Evolutionary conservation across 2,797 vertebrate species (phyloP).

Genomic region (Molossus alvarezi): DNA sequence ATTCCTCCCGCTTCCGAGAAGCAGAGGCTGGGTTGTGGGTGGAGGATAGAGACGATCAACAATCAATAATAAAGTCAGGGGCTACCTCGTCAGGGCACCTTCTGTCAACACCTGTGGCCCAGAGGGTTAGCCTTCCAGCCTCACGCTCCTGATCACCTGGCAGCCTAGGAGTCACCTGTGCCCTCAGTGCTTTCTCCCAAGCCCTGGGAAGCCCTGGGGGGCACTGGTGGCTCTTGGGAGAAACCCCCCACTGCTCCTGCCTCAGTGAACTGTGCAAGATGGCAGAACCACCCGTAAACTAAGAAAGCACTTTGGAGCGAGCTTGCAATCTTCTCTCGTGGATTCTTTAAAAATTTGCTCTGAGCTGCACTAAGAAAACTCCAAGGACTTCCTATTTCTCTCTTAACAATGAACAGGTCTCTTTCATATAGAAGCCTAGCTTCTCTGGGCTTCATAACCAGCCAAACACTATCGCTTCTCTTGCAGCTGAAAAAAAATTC

Average conservation of each 20-base stretch:
- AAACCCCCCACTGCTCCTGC: neutral
- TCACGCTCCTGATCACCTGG: conserved; percentile 62
- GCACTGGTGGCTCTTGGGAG: too few relatives aligned
- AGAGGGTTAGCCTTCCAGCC: conserved; percentile 79
- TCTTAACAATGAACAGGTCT: conserved; percentile 85
- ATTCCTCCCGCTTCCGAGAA: conserved; percentile 78
- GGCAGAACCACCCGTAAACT: conserved; percentile 85
- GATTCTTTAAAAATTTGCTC: conserved; percentile 81
- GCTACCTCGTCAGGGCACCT: conserved; percentile 59
- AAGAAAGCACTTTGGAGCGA: conserved; percentile 86
- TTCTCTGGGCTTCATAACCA: conserved; percentile 76
- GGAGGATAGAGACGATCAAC: neutral
- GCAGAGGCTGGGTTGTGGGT: neutral
- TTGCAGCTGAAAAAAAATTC: conserved; percentile 72
- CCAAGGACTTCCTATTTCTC: conserved; percentile 86
- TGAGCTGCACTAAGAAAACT: conserved; percentile 83
- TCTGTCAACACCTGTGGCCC: conserved; percentile 23
- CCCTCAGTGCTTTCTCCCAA: conserved; percentile 80
- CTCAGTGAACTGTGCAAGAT: conserved; percentile 61
- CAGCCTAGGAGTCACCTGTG: conserved; percentile 75
- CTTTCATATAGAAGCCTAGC: conserved; percentile 79
- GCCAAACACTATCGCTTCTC: conserved; percentile 65
- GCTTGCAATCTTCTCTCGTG: conserved; percentile 82
- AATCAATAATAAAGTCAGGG: conserved; percentile 1
- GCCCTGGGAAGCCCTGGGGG: too few relatives aligned